A percentile compares a stretch with the other conserved stretches of the same genome.
These are phyloP conservation scores for Oceanodroma tethys DNA, from an alignment of 2,113 vertebrate genomes.

Conservation along the genomic window DNA sequence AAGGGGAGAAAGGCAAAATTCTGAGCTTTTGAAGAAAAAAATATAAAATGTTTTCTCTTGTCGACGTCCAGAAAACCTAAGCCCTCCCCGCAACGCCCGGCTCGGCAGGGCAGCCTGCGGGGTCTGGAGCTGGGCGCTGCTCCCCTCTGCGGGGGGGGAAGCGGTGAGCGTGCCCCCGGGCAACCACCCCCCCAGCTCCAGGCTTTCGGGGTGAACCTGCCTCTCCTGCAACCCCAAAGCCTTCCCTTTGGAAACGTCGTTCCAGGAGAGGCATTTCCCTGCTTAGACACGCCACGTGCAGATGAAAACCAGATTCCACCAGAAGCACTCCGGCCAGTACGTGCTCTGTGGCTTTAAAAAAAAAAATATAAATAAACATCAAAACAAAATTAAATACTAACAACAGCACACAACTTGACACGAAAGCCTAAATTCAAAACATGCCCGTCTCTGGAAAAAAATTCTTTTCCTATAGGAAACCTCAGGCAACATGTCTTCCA, in stretches of 20 bases:
- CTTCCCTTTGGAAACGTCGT: neutral
- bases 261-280: neutral
- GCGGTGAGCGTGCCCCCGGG: neutral
- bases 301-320: neutral
- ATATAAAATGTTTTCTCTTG: neutral
- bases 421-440: neutral
- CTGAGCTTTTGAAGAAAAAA: neutral
- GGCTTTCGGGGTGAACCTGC: neutral
- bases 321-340: neutral
- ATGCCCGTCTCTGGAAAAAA: neutral
- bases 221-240: neutral
- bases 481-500: neutral
- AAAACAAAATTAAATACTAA: neutral
- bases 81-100: accelerated
- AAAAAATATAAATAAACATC: neutral
- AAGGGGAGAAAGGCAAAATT: neutral
- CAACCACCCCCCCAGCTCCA: neutral
- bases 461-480: neutral
- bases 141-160: neutral
- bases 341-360: neutral
- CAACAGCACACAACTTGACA: neutral
- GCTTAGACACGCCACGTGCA: neutral
- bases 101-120: neutral
- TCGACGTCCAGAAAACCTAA: neutral
- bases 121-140: neutral